These are phyloP conservation scores for Crossocerus cetratus DNA, from an alignment of 2,888 invertebrate genomes.

Conservation along the genomic window DNA sequence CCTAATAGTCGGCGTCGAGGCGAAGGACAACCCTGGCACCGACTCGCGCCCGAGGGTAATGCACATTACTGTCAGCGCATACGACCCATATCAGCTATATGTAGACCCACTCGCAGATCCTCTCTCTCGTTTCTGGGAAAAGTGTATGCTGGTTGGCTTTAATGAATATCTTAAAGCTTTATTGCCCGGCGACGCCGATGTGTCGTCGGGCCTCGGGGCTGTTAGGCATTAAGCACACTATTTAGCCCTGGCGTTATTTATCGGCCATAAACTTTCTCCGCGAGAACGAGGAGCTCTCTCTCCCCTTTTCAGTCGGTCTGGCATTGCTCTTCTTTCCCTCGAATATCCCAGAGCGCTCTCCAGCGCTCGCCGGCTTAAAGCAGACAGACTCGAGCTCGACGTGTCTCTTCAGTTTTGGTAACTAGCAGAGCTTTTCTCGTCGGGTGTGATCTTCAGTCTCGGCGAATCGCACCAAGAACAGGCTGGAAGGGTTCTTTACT, in stretches of 20 bases:
- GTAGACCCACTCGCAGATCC: neutral
- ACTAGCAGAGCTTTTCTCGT: no score
- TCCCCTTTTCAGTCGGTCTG: no score
- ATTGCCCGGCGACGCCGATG: neutral
- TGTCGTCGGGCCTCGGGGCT: neutral
- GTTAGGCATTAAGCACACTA: neutral
- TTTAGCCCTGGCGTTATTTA: neutral
- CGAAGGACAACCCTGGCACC: constrained; percentile 26
- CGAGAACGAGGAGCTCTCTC: no score
- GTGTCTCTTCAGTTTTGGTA: no score
- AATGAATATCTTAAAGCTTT: constrained; percentile 2
- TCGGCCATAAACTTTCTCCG: no score
- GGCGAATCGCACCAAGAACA: no score
- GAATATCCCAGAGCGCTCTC: neutral
- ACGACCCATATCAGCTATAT: neutral
- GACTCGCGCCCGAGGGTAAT: constrained; percentile 19
- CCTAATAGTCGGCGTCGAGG: constrained; percentile 6
- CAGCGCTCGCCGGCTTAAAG: neutral
- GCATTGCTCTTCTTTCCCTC: no score
- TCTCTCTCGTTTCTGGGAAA: neutral
- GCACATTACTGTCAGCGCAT: constrained; percentile 16
- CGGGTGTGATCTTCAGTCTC: no score
- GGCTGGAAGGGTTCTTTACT: no score
- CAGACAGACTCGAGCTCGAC: neutral
- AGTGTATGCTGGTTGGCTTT: neutral